These are phyloP conservation scores for Bombus turneri DNA, from an alignment of 1,140 invertebrate genomes.

Conservation along the genomic window DNA sequence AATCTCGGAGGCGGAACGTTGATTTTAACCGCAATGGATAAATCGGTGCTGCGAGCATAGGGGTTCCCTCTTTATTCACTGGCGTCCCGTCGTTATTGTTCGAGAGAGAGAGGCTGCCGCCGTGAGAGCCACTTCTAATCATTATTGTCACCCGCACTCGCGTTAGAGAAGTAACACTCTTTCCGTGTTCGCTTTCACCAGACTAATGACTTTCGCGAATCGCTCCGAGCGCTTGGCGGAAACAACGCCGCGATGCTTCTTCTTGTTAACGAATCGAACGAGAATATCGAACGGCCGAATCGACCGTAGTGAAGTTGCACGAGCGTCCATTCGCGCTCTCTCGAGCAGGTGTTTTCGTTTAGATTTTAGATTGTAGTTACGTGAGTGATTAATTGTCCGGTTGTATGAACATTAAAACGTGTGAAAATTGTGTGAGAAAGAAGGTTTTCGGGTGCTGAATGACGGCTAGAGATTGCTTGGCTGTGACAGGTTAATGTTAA, in stretches of 20 bases:
- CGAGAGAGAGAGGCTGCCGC: neutral
- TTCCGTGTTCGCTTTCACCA: slow-evolving; percentile 7
- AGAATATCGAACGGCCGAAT: neutral
- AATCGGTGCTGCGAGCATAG: slow-evolving; percentile 2
- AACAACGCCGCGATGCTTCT: neutral
- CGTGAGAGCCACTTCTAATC: slow-evolving; percentile 45
- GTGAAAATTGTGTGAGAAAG: too few relatives aligned
- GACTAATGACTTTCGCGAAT: slow-evolving; percentile 25
- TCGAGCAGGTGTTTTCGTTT: neutral
- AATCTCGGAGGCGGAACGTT: slow-evolving; percentile 37
- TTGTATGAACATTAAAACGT: too few relatives aligned
- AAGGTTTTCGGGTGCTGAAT: too few relatives aligned
- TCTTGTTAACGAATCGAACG: slow-evolving; percentile 21
- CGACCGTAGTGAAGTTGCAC: slow-evolving; percentile 7
- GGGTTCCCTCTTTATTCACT: slow-evolving; percentile 7
- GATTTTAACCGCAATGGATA: slow-evolving; percentile 53
- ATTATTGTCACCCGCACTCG: slow-evolving; percentile 45
- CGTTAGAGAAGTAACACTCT: slow-evolving; percentile 19
- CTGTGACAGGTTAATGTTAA: too few relatives aligned
- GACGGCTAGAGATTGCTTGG: neutral
- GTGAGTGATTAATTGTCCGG: neutral
- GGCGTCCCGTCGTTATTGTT: slow-evolving; percentile 41
- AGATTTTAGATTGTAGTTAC: neutral
- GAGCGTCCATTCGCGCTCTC: neutral
- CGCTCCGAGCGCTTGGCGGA: neutral